A percentile compares a stretch with the other conserved stretches of the same genome.
Conservation (phyloP, 2,888 invertebrate species). For the Hydrotaea diabolus region DNA sequence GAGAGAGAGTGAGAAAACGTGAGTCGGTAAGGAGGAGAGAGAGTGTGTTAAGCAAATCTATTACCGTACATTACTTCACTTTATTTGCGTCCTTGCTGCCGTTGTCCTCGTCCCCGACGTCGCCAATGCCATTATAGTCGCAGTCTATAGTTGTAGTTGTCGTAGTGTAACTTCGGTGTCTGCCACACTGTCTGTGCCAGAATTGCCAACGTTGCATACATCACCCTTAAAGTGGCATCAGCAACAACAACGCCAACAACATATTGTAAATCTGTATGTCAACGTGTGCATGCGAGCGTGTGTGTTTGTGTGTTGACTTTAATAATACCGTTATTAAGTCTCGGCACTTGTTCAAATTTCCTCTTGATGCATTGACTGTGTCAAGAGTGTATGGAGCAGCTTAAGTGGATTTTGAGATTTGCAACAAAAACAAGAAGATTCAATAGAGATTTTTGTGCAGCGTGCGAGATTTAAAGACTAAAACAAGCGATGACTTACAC, state of each 20-base stretch:
- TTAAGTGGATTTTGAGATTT: constrained; percentile 27
- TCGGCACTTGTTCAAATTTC: constrained; percentile 23
- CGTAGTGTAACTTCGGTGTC: background rate
- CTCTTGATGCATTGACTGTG: constrained; percentile 26
- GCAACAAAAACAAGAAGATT: background rate
- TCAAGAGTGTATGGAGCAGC: constrained; percentile 8
- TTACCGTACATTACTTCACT: constrained; percentile 16
- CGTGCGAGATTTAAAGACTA: too few species aligned
- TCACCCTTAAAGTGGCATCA: background rate
- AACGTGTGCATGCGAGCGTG: background rate
- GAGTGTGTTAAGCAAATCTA: constrained; percentile 17
- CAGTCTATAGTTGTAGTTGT: background rate
- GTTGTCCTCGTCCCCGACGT: background rate
- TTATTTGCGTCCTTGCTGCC: background rate
- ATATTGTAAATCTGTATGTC: background rate
- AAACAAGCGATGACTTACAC: too few species aligned
- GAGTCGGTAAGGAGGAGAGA: too few species aligned
- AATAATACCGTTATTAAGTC: constrained; percentile 17
- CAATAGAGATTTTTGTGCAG: background rate
- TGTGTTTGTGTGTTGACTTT: constrained; percentile 69
- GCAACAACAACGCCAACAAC: background rate
- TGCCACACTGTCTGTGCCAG: constrained; percentile 1
- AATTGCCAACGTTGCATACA: constrained; percentile 19
- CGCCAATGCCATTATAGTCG: background rate
- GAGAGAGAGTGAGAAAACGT: constrained; percentile 10